Evolutionary conservation across 2,888 invertebrate genomes (phyloP), one percentile per base, ranked within the genome.

Genomic region (Pyrrhia umbra): DNA sequence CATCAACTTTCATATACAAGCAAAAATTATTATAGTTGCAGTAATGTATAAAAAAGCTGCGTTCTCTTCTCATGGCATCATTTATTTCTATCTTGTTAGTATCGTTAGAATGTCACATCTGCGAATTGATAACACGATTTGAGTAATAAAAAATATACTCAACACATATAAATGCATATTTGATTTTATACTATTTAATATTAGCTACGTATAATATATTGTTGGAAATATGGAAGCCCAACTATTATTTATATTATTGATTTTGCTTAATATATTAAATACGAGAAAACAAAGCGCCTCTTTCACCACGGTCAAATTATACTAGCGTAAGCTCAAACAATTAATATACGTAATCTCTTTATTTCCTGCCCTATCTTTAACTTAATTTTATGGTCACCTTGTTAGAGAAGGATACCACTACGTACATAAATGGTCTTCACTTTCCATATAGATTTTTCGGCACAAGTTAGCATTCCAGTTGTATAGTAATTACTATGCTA

Each of bases 111-210:
- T 50, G 47, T 61, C 57, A 39, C 34, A 47, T 55, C 73, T 77
- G 80, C 46, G 77, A 79, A 67, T 58, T 50, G 9, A 66, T 39
- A 62, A 54, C 23, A 57, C 3, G 13, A 54, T 60, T 49, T 34
- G 23, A 18, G 20, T 57, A 5, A 21, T n/a, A n/a, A 49, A 46
- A 20, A 51, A 45, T 37, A 45, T 61, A 21, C 10, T 39, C 20
- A 30, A 47, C 21, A 43, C 10, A 54, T 2, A 56, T 37, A 21
- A 21, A 34, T 34, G 34, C 34, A n/a, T n/a, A n/a, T 34, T 34
- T n/a, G n/a, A 4, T 34, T 34, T 34, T n/a, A 34, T 30, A 27
- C 56, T 9, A 13, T 6, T 21, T 6, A 8, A 18, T 4, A 30
- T 13, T 40, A 18, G 37, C 20, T 50, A 37, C 45, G 5, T 34